These are phyloP conservation scores for Meteorus colon DNA, from an alignment of 2,888 invertebrate genomes.

Conservation along the genomic window DNA sequence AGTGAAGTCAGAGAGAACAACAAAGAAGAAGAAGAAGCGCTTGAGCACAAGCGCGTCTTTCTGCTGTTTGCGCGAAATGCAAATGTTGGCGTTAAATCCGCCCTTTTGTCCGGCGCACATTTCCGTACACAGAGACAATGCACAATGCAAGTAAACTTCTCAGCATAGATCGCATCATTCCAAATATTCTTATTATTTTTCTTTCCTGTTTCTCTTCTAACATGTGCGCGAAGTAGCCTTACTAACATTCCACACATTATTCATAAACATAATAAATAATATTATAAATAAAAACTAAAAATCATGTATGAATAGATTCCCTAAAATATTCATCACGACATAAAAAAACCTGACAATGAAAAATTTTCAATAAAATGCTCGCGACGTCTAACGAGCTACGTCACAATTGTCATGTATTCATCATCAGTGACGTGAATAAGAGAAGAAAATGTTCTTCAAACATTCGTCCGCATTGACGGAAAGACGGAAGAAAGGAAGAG, in stretches of 20 bases:
- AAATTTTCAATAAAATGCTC: constrained; percentile 28
- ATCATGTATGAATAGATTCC: neutral
- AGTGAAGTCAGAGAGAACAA: constrained; percentile 37
- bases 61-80: constrained; percentile 46
- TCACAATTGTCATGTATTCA: neutral
- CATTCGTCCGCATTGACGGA: constrained; percentile 2
- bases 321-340: neutral
- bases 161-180: constrained; percentile 47
- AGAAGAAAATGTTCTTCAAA: neutral
- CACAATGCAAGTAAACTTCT: constrained; percentile 51
- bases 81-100: constrained; percentile 56
- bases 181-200: constrained; percentile 31
- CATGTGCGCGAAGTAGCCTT: too few species aligned
- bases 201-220: neutral
- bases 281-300: neutral
- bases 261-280: neutral
- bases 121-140: constrained; percentile 54
- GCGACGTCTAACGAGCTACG: constrained; percentile 42
- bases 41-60: constrained; percentile 33
- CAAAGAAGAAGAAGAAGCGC: constrained; percentile 42
- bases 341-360: constrained; percentile 24
- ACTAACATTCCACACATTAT: neutral
- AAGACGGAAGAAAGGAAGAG: neutral
- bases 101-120: constrained; percentile 48
- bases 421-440: neutral